Evolutionary conservation across 2,797 vertebrate genomes (phyloP).

Genomic region (Scyliorhinus canicula): DNA sequence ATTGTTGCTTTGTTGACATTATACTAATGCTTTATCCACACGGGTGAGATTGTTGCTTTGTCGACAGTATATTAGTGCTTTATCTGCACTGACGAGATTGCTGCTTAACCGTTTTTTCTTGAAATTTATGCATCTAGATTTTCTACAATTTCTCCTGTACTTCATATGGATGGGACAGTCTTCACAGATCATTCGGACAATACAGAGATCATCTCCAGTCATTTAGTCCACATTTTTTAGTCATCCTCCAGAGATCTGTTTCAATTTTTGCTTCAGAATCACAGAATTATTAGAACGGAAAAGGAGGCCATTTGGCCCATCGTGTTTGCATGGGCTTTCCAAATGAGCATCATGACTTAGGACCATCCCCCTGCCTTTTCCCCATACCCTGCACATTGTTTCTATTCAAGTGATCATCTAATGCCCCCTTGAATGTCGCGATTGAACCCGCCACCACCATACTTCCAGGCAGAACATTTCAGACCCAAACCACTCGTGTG

Average conservation of each 20-base stretch:
- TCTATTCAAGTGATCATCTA: no score
- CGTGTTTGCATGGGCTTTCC: no score
- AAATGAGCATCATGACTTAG: no score
- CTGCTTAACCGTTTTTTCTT: not conserved
- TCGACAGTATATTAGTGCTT: not conserved
- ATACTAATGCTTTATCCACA: not conserved
- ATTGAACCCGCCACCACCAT: no score
- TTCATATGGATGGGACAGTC: not conserved
- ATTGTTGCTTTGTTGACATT: not conserved
- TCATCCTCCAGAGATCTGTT: not conserved
- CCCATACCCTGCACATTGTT: no score
- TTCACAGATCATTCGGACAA: not conserved
- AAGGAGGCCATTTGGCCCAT: no score
- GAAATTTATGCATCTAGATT: not conserved
- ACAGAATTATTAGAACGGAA: no score
- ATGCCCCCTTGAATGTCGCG: no score
- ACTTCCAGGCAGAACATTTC: no score
- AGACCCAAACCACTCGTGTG: no score
- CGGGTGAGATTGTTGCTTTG: not conserved
- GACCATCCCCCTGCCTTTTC: no score
- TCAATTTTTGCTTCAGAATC: not conserved
- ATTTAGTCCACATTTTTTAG: not conserved
- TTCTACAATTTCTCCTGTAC: not conserved
- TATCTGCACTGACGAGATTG: not conserved
- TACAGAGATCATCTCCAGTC: not conserved